Conservation (phyloP, 2,888 invertebrate genomes). For the Endotricha flammealis region DNA sequence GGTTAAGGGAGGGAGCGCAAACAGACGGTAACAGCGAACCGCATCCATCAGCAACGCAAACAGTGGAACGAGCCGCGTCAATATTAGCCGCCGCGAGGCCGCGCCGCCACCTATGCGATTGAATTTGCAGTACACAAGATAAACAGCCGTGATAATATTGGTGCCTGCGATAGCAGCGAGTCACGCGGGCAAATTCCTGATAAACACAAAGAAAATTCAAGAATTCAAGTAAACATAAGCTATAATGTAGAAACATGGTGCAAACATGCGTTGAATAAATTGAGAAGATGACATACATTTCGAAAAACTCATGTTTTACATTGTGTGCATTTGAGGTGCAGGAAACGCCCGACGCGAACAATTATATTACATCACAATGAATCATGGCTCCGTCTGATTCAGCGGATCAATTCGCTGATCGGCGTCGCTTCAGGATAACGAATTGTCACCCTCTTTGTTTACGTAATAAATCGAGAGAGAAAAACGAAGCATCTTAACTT, state of each 20-base stretch:
- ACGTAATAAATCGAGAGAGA: neutral
- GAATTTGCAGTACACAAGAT: conserved; percentile 35
- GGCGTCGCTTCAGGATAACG: conserved; percentile 19
- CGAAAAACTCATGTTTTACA: conserved; percentile 14
- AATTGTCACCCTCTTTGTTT: neutral
- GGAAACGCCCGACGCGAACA: conserved; percentile 36
- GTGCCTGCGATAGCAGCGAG: conserved; percentile 20
- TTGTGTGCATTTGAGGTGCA: conserved; percentile 30
- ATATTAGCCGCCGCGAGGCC: conserved; percentile 36
- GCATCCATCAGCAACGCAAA: conserved; percentile 63
- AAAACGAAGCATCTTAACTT: conserved; percentile 22
- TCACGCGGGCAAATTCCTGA: conserved; percentile 22
- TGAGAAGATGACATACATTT: conserved; percentile 19
- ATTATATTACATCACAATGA: conserved; percentile 45
- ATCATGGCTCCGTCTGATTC: conserved; percentile 39
- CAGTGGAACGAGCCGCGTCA: conserved; percentile 55
- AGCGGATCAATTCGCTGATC: conserved; percentile 26
- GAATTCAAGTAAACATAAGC: too few species aligned
- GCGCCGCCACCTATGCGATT: conserved; percentile 22
- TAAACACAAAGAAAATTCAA: conserved; percentile 18
- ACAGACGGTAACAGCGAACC: conserved; percentile 43
- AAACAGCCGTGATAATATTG: conserved; percentile 29
- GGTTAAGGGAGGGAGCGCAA: conserved; percentile 58
- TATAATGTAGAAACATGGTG: neutral
- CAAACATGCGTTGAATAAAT: conserved; percentile 14